phyloP scores from a whole-genome alignment of 2,113 vertebrate species.

The Chaenocephalus aceratus region DNA sequence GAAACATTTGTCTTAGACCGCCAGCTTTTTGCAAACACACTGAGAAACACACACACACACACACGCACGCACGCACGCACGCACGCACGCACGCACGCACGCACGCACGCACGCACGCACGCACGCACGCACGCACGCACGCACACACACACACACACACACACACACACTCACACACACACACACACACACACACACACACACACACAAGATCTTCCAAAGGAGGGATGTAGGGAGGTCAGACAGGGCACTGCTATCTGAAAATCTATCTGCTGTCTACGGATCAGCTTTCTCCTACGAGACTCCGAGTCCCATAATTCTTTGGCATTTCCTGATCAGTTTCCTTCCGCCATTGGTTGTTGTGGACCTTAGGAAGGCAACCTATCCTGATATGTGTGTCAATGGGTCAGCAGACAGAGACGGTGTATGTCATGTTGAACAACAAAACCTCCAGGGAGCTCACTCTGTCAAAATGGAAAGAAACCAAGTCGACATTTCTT shows the following conservation, averaged over 20 bases:
- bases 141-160: too few species aligned
- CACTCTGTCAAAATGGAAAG: slow-evolving; percentile 32
- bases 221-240: slow-evolving; percentile 68
- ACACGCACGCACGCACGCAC: too few species aligned
- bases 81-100: too few species aligned
- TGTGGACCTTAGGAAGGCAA: slow-evolving; percentile 42
- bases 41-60: not conserved
- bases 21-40: slow-evolving; percentile 6
- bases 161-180: not conserved
- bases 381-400: slow-evolving; percentile 68
- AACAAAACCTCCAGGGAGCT: slow-evolving; percentile 42
- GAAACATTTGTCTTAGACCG: slow-evolving; percentile 60
- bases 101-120: too few species aligned
- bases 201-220: slow-evolving; percentile 33
- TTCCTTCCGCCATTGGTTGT: slow-evolving; percentile 68
- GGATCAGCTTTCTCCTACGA: slow-evolving; percentile 78
- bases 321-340: slow-evolving; percentile 79
- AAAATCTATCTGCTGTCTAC: slow-evolving; percentile 79
- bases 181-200: not conserved
- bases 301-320: slow-evolving; percentile 75
- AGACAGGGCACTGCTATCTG: slow-evolving; percentile 73
- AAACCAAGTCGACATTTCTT: slow-evolving; percentile 32
- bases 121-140: too few species aligned
- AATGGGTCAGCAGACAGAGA: slow-evolving; percentile 61
- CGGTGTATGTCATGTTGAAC: slow-evolving; percentile 43